Percentiles rank a stretch among this genome's conserved stretches.
phyloP scores from a whole-genome alignment of 2,888 invertebrate genomes.

The Clistopyga incitator region DNA sequence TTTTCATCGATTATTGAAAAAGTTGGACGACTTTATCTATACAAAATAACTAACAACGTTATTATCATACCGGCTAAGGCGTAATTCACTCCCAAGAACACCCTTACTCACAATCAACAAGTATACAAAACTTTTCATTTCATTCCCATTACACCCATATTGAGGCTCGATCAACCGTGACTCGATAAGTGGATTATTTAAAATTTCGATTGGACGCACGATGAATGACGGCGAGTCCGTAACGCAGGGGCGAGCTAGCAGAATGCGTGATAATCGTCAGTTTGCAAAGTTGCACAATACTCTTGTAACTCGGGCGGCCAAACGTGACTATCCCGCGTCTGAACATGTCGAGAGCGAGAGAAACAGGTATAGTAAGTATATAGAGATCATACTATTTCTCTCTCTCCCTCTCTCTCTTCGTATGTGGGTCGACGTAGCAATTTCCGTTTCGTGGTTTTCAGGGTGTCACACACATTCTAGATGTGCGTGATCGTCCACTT shows the following conservation, averaged over 20 bases:
- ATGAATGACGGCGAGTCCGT: constrained; percentile 33
- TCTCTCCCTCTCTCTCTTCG: constrained; percentile 24
- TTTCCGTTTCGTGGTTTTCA: constrained; percentile 65
- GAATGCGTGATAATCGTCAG: constrained; percentile 33
- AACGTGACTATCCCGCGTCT: constrained; percentile 44
- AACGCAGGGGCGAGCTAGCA: constrained; percentile 21
- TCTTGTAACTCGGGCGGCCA: constrained; percentile 8
- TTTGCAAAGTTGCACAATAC: constrained; percentile 59
- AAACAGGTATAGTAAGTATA: constrained; percentile 28
- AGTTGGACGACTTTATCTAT: neutral
- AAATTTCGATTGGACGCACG: constrained; percentile 30
- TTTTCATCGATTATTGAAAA: too few species aligned
- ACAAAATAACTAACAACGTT: neutral
- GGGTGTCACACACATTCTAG: constrained; percentile 40
- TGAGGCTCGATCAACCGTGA: constrained; percentile 1
- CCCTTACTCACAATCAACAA: neutral
- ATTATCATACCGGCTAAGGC: neutral
- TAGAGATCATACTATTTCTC: constrained; percentile 49
- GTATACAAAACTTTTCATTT: neutral
- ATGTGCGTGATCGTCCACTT: neutral
- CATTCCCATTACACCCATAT: neutral
- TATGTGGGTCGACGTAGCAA: constrained; percentile 64
- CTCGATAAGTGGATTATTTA: constrained; percentile 12
- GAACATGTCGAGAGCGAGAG: constrained; percentile 36
- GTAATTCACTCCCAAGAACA: neutral